Conservation (phyloP, 2,797 vertebrate species). For the Aldrovandia affinis region DNA sequence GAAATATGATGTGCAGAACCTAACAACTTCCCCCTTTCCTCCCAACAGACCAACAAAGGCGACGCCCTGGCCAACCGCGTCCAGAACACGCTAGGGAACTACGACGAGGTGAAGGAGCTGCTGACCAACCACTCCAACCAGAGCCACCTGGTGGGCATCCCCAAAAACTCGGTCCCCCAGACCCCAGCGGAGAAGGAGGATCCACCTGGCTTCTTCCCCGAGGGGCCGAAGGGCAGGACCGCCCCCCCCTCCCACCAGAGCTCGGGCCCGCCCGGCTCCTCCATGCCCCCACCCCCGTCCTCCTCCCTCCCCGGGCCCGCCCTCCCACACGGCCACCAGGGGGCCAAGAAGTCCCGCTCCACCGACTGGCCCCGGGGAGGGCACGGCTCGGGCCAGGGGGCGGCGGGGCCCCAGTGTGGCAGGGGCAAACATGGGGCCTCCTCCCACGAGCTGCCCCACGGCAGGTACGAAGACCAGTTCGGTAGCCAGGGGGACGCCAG, state of each 20-base stretch:
- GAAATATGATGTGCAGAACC: background rate
- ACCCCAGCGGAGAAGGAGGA: slow-evolving; percentile 81
- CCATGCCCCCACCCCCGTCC: slow-evolving; percentile 79
- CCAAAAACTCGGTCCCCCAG: slow-evolving; percentile 82
- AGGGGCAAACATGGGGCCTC: slow-evolving; percentile 75
- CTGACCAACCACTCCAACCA: slow-evolving; percentile 92
- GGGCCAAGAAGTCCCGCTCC: slow-evolving; percentile 80
- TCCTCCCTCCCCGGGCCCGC: slow-evolving; percentile 72
- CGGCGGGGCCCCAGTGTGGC: slow-evolving; percentile 66
- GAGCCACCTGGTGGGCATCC: slow-evolving; percentile 95
- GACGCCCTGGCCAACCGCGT: slow-evolving; percentile 90
- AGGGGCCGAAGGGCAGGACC: slow-evolving; percentile 79
- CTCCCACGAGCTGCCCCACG: slow-evolving; percentile 79
- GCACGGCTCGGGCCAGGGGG: slow-evolving; percentile 69
- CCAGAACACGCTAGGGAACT: slow-evolving; percentile 92
- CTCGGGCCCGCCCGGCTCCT: slow-evolving; percentile 37
- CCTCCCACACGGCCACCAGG: slow-evolving; percentile 78
- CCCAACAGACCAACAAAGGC: slow-evolving; percentile 85
- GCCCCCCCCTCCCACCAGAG: slow-evolving; percentile 63
- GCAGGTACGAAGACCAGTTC: slow-evolving; percentile 84
- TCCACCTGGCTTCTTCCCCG: slow-evolving; percentile 76
- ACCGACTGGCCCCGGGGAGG: slow-evolving; percentile 82
- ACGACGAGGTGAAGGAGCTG: slow-evolving; percentile 94
- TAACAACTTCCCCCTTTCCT: slow-evolving; percentile 23
- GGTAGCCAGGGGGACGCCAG: slow-evolving; percentile 81